Base-by-base conservation (phyloP, 2,113 vertebrate genomes). In the Cyprinus carpio region DNA sequence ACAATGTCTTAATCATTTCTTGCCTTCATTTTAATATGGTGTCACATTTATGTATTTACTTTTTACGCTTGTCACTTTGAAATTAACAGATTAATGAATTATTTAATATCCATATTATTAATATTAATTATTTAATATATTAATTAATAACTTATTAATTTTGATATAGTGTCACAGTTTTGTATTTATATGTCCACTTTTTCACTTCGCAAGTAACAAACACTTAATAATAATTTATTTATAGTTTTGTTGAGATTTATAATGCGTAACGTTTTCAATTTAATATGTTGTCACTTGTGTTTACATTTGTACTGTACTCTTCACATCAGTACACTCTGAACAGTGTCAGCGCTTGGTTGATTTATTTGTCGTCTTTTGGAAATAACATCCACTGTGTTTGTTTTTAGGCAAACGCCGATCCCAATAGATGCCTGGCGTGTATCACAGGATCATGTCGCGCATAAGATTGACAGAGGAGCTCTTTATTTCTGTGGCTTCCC, bases 401-500 rank as follows among this genome's bases (percentile, higher is more conserved):
- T 72, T 25, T 86, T 84, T 88, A 99, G 98, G 92, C 92, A 91
- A 88, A 93, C 93, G 81, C 71, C 92, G 76, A 95, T 99, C 90
- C 95, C 97, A 46, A 91, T 99, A 95, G 96, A 99, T 54, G 96
- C 96, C 80, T 99, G 98, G 98, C 94, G 92, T 0, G 96, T 99
- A 58, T 91, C 95, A 64, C 90, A 96, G 87, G 95, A 90, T 49
- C 93, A 95, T 34, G 93, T 96, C 85, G 92, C 92, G 84, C 95
- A 92, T 46, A 92, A 88, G n/a, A 80, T 96, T 23, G 96, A 99
- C 92, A 94, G 95, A 84, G 95, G 94, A 6, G 91, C 94, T 11
- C 91, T 99, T 4, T 99, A 99, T 92, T 99, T 99, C 92, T 97
- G 98, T 88, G 98, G 98, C 83, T 99, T 99, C 92, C 97, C 98